phyloP scores from a whole-genome alignment of 2,888 invertebrate genomes.

The Lordiphosa fenestrarum region DNA sequence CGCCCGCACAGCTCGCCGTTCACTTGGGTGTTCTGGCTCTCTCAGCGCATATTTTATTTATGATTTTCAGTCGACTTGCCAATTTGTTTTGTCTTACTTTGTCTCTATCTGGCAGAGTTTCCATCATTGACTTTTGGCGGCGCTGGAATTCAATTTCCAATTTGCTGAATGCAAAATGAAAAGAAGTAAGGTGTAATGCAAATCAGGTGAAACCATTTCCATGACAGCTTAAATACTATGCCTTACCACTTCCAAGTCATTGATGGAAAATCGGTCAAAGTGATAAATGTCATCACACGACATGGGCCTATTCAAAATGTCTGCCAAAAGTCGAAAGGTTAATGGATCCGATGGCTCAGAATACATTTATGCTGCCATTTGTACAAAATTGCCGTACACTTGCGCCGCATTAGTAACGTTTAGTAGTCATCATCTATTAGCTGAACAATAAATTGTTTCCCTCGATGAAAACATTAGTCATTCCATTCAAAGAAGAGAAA shows the following conservation, averaged over 20 bases:
- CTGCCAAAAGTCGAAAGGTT: too few relatives aligned
- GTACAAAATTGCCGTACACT: slow-evolving; percentile 34
- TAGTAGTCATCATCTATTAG: slow-evolving; percentile 39
- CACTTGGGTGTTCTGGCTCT: slow-evolving; percentile 38
- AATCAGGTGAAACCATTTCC: slow-evolving; percentile 4
- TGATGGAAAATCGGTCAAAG: slow-evolving; percentile 5
- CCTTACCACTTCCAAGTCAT: background rate
- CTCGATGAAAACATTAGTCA: slow-evolving; percentile 15
- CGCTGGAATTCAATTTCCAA: slow-evolving; percentile 17
- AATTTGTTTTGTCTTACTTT: slow-evolving; percentile 46
- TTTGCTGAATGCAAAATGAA: slow-evolving; percentile 6
- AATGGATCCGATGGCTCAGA: too few relatives aligned
- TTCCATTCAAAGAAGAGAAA: slow-evolving; percentile 5
- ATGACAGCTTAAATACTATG: slow-evolving; percentile 3
- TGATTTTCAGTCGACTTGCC: slow-evolving; percentile 64
- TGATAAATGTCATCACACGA: slow-evolving; percentile 25
- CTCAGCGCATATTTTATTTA: slow-evolving; percentile 60
- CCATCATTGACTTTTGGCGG: slow-evolving; percentile 27
- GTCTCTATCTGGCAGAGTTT: slow-evolving; percentile 35
- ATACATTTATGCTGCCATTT: slow-evolving; percentile 13
- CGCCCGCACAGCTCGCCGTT: slow-evolving; percentile 10
- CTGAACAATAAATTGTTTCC: slow-evolving; percentile 28
- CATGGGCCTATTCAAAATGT: too few relatives aligned
- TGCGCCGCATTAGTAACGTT: slow-evolving; percentile 24
- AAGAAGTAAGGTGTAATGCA: background rate